A percentile compares a stretch with the other conserved stretches of the same genome.
These are phyloP conservation scores for Lamellibrachia columna DNA, from an alignment of 2,888 invertebrate genomes.

Conservation along the genomic window DNA sequence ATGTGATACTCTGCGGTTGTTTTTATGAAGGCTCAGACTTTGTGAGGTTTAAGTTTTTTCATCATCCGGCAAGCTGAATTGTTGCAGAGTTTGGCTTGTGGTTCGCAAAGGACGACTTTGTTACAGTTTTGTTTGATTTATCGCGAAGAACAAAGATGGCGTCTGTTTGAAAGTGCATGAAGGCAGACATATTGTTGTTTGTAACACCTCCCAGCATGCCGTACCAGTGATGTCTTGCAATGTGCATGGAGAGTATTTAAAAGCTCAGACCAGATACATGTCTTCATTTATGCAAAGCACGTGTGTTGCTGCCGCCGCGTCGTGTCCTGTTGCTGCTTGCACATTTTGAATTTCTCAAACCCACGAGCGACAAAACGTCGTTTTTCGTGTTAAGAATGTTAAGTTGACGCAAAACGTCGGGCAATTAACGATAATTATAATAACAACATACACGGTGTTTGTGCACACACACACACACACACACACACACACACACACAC, in stretches of 20 bases:
- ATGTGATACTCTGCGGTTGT: background rate
- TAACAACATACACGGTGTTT: background rate
- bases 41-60: background rate
- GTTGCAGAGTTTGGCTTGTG: background rate
- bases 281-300: conserved; percentile 2
- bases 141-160: background rate
- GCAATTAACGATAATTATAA: background rate
- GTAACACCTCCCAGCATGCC: background rate
- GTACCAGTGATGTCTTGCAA: background rate
- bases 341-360: background rate
- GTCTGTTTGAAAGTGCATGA: background rate
- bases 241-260: background rate
- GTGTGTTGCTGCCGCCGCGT: background rate
- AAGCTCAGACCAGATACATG: background rate
- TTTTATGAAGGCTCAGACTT: background rate
- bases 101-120: background rate
- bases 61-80: background rate
- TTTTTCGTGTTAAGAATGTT: background rate
- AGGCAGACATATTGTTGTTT: background rate
- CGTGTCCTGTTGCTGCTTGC: background rate
- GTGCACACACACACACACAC: background rate
- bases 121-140: background rate
- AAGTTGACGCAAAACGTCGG: background rate
- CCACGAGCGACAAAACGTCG: background rate
- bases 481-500: background rate